These are phyloP conservation scores for Heteromormyrus szaboi DNA, from an alignment of 2,797 vertebrate species.

Conservation along the genomic window DNA sequence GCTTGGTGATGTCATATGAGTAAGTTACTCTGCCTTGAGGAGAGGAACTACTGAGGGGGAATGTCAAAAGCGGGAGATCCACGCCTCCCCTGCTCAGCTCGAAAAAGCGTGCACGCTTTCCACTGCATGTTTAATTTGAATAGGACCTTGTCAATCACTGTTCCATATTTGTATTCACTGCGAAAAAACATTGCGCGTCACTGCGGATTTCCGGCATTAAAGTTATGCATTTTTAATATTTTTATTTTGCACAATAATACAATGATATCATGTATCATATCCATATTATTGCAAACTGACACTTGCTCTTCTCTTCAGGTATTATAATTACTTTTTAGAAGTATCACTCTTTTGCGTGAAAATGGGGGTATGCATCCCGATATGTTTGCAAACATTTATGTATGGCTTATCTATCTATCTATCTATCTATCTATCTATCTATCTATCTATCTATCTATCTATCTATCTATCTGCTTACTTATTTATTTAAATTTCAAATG, in stretches of 20 bases:
- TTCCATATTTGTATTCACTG: slow-evolving; percentile 48
- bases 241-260: slow-evolving; percentile 16
- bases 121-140: slow-evolving; percentile 62
- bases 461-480: neutral
- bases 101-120: slow-evolving; percentile 53
- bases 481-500: neutral
- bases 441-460: neutral
- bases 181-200: slow-evolving; percentile 48
- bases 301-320: neutral
- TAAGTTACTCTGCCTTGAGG: slow-evolving; percentile 52
- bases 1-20: slow-evolving; percentile 66
- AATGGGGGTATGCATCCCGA: neutral
- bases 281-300: neutral
- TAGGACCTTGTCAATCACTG: slow-evolving; percentile 58
- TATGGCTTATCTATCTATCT: neutral
- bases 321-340: neutral
- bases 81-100: slow-evolving; percentile 61
- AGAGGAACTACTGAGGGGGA: slow-evolving; percentile 61
- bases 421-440: neutral
- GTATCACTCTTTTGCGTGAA: neutral
- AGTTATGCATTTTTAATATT: slow-evolving; percentile 44
- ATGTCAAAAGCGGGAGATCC: slow-evolving; percentile 67
- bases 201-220: slow-evolving; percentile 54
- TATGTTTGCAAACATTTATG: neutral
- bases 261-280: neutral